These are phyloP conservation scores for Girardinus metallicus DNA, from an alignment of 2,797 vertebrate species.

Conservation along the genomic window DNA sequence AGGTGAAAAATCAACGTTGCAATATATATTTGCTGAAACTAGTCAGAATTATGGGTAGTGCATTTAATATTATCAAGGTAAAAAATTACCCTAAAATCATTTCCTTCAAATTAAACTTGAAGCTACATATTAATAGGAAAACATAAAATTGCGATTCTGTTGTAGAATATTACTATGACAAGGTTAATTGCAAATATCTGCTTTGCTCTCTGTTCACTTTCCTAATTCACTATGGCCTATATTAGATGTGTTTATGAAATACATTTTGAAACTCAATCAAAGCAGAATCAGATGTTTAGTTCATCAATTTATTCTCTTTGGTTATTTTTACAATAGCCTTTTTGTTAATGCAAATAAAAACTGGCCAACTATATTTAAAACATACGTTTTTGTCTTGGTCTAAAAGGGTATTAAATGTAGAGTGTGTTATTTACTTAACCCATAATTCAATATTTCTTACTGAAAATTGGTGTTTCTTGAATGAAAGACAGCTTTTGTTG, in stretches of 20 bases:
- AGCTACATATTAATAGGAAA: not conserved
- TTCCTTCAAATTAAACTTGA: not conserved
- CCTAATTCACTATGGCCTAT: not conserved
- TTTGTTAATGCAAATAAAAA: not conserved
- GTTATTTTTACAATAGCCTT: not conserved
- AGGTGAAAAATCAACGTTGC: slow-evolving; percentile 73
- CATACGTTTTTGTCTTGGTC: not conserved
- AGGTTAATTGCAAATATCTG: not conserved
- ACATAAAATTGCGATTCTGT: not conserved
- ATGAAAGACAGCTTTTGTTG: not conserved
- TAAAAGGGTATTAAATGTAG: not conserved
- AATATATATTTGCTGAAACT: not conserved
- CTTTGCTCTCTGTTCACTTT: not conserved
- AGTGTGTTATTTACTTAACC: too few relatives aligned
- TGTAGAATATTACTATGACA: not conserved
- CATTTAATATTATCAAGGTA: not conserved
- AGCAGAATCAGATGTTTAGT: too few relatives aligned
- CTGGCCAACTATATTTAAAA: not conserved
- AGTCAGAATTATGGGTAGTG: not conserved
- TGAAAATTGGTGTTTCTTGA: not conserved
- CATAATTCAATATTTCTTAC: not conserved
- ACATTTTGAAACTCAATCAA: not conserved
- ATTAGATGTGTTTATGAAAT: not conserved
- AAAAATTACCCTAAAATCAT: too few relatives aligned
- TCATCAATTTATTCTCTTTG: not conserved